phyloP scores from a whole-genome alignment of 2,113 vertebrate species.

The Sylvilagus bachmani region DNA sequence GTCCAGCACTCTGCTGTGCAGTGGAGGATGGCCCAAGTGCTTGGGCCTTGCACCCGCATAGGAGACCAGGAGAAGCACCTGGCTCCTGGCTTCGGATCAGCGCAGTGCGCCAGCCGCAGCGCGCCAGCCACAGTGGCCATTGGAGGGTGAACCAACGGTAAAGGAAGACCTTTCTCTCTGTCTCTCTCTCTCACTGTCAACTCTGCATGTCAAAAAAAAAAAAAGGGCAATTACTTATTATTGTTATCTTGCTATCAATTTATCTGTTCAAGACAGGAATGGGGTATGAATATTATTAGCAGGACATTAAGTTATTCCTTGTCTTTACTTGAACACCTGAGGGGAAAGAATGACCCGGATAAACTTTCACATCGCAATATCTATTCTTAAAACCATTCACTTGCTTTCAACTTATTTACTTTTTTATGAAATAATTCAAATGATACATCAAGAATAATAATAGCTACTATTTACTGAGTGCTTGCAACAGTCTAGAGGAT shows the following conservation, averaged over 20 bases:
- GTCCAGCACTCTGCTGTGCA: too few relatives aligned
- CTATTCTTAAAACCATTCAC: not conserved
- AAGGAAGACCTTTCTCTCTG: too few relatives aligned
- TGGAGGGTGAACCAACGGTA: too few relatives aligned
- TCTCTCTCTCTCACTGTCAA: too few relatives aligned
- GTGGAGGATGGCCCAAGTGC: too few relatives aligned
- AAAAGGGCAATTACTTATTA: not conserved
- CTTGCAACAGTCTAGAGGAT: not conserved
- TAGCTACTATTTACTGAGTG: not conserved
- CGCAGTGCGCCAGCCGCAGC: too few relatives aligned
- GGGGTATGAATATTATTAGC: not conserved
- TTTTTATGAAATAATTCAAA: not conserved
- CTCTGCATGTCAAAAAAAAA: too few relatives aligned
- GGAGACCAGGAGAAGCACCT: too few relatives aligned
- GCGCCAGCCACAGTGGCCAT: too few relatives aligned
- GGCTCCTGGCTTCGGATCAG: too few relatives aligned
- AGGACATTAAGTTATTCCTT: not conserved
- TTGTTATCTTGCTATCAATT: not conserved
- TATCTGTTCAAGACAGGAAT: not conserved
- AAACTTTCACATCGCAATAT: not conserved
- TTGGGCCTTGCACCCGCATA: too few relatives aligned
- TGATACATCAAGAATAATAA: not conserved
- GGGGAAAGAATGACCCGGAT: not conserved
- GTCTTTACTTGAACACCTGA: not conserved
- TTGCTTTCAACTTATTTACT: not conserved